Evolutionary conservation across 2,888 invertebrate genomes (phyloP).

Genomic region (Thera obeliscata): DNA sequence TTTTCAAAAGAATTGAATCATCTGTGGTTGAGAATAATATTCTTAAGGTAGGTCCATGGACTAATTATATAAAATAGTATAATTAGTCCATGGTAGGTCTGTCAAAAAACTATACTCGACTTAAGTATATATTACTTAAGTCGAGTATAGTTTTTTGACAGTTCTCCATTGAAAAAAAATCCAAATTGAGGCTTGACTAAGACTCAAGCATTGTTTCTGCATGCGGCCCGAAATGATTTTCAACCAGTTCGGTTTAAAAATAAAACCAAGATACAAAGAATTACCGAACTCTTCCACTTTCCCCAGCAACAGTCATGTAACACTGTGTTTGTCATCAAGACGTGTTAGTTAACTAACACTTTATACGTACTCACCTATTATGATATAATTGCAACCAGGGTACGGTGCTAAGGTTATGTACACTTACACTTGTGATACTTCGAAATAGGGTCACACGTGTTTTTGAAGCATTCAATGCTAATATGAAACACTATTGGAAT

Average conservation of each 20-base stretch:
- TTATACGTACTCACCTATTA: constrained; percentile 13
- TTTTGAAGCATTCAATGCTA: constrained; percentile 22
- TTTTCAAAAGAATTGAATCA: too few relatives aligned
- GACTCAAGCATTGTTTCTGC: too few relatives aligned
- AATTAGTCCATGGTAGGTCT: too few relatives aligned
- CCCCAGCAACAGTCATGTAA: constrained; percentile 51
- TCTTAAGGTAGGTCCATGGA: too few relatives aligned
- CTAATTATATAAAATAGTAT: too few relatives aligned
- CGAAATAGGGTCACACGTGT: constrained; percentile 29
- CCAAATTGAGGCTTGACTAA: too few relatives aligned
- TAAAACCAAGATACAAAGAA: constrained; percentile 14
- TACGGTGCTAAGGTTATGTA: constrained; percentile 76
- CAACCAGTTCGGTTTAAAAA: too few relatives aligned
- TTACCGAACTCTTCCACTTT: constrained; percentile 45
- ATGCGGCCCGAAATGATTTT: background rate
- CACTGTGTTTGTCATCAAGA: constrained; percentile 36
- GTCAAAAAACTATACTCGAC: too few relatives aligned
- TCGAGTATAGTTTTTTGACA: too few relatives aligned
- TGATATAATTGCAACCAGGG: constrained; percentile 62
- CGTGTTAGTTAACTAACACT: constrained; percentile 58
- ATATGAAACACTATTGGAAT: constrained; percentile 17
- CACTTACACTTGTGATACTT: constrained; percentile 29
- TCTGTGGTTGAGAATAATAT: too few relatives aligned
- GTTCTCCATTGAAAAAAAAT: too few relatives aligned
- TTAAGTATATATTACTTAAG: too few relatives aligned